Percentiles rank a stretch among this genome's conserved stretches.
Evolutionary conservation across 1,140 invertebrate species (phyloP).

Genomic region (Lepidotrigona ventralis): DNA sequence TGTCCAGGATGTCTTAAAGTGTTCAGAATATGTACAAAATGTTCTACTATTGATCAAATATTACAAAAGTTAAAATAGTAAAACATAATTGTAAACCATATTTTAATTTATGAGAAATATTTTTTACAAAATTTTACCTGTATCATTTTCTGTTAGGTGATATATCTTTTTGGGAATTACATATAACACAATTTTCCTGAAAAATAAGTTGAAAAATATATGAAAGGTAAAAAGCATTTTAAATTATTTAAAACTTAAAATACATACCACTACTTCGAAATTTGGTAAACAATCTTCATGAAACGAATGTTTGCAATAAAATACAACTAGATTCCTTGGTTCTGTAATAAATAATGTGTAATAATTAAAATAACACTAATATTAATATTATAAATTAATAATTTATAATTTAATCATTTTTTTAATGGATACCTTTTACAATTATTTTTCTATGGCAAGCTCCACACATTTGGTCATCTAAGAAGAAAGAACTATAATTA

Average conservation of each 20-base stretch:
- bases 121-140: slow-evolving; percentile 44
- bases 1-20: slow-evolving; percentile 26
- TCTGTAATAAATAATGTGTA: slow-evolving; percentile 77
- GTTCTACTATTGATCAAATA: slow-evolving; percentile 16
- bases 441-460: slow-evolving; percentile 88
- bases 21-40: slow-evolving; percentile 14
- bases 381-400: background rate
- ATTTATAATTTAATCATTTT: slow-evolving; percentile 22
- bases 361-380: slow-evolving; percentile 18
- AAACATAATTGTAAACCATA: background rate
- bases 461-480: slow-evolving; percentile 87
- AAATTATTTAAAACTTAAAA: slow-evolving; percentile 3
- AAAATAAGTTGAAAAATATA: slow-evolving; percentile 46
- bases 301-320: slow-evolving; percentile 94
- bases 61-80: slow-evolving; percentile 1
- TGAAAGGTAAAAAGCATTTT: background rate
- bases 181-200: slow-evolving; percentile 82
- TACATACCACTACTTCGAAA: slow-evolving; percentile 72
- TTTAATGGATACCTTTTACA: slow-evolving; percentile 81
- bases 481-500: slow-evolving; percentile 70
- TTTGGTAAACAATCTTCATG: slow-evolving; percentile 90
- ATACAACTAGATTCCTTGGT: slow-evolving; percentile 88
- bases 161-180: slow-evolving; percentile 80
- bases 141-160: slow-evolving; percentile 70
- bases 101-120: background rate